Conservation (phyloP, 2,888 invertebrate species). For the Chloromyia formosa region DNA sequence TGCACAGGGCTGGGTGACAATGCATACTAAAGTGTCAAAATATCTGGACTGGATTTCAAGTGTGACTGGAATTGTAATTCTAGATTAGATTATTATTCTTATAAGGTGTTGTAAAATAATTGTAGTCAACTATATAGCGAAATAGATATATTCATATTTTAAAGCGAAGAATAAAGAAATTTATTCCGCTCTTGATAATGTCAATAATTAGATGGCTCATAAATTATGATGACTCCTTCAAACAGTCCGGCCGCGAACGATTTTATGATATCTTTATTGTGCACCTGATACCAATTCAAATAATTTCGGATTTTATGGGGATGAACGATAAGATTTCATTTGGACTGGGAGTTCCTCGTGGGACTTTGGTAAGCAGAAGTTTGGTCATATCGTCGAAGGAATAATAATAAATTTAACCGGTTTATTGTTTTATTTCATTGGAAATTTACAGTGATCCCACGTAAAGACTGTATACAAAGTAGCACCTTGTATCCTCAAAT, state of each 20-base stretch:
- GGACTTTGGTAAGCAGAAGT: no score
- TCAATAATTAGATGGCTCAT: background rate
- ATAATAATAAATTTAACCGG: no score
- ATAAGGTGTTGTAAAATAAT: background rate
- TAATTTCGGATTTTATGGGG: background rate
- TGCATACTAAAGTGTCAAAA: slow-evolving; percentile 37
- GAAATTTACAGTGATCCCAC: no score
- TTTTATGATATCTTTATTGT: background rate
- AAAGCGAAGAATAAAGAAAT: background rate
- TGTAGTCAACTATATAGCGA: no score
- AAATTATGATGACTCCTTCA: background rate
- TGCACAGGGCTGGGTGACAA: background rate
- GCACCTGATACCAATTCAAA: background rate
- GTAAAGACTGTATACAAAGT: no score
- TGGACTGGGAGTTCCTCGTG: background rate
- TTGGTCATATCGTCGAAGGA: no score
- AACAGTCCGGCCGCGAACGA: background rate
- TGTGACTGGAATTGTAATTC: slow-evolving; percentile 28
- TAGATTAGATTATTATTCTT: background rate
- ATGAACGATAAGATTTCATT: background rate
- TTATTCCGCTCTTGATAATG: background rate
- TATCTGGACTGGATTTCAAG: slow-evolving; percentile 44
- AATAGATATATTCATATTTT: background rate
- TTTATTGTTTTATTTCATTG: no score
- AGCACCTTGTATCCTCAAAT: no score